Base-by-base conservation (phyloP, 2,113 vertebrate genomes). In the Chionis minor region DNA sequence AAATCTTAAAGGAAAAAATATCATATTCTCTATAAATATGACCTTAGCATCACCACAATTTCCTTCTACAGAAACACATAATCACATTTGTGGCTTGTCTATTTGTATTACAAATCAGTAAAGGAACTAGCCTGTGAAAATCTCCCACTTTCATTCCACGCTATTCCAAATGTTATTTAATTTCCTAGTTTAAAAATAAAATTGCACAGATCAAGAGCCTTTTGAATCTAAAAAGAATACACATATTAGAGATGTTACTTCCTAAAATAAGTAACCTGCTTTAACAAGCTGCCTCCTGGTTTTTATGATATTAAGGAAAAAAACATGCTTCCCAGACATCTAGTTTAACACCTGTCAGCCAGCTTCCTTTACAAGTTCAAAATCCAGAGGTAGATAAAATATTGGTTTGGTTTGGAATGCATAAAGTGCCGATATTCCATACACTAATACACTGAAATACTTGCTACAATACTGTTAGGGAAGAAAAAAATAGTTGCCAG, bases 101-200 rank as follows among this genome's bases (percentile, higher is more conserved):
- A 32, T 94, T 96, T 94, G 72, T 71, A 92, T 95, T 93, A 95
- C 77, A 95, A 92, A 95, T 38, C 70, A 86, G 38, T 16, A 81
- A 71, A 44, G 40, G n/a, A 72, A 83, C 23, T 38, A 23, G 38
- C 66, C 30, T n/a, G 49, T n/a, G 45, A 67, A 70, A 84, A 30
- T 65, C 81, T 67, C 74, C 52, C 23, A 35, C 63, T 94, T 92
- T 44, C 52, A 74, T 83, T 93, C 66, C 63, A 54, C 12, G 2
- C 12, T 58, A 8, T 77, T 81, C 71, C 79, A 55, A 62, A 85
- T 40, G 24, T 54, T 72, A 74, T 45, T 77, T 85, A 30, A 93
- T 94, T 96, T 94, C 56, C 45, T 78, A 63, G 51, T 94, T 96
- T 90, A 95, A 95, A 94, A 66, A 87, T n/a, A 67, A 93, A 81